A percentile compares a stretch with the other conserved stretches of the same genome.
Evolutionary conservation across 2,888 invertebrate genomes (phyloP).

Genomic region (Ochropleura plecta): DNA sequence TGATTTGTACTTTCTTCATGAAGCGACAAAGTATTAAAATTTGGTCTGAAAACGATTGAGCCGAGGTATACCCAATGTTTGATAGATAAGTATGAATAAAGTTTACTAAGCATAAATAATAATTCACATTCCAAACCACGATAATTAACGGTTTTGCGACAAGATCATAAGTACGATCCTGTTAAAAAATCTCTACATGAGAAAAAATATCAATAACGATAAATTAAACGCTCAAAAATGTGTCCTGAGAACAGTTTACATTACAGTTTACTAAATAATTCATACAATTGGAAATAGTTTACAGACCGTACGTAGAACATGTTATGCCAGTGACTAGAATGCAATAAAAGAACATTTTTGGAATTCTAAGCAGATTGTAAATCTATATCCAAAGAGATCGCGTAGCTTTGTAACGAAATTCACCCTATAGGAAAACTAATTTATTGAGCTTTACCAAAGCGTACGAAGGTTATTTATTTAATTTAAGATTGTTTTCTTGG

Average conservation of each 20-base stretch:
- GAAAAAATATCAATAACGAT: background rate
- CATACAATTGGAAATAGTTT: conserved; percentile 14
- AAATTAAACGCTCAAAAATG: background rate
- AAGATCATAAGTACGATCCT: too few species aligned
- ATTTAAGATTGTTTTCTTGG: conserved; percentile 34
- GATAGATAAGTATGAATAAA: background rate
- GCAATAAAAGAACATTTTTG: conserved; percentile 44
- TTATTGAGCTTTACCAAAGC: conserved; percentile 32
- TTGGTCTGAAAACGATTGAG: background rate
- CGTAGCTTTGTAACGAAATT: conserved; percentile 49
- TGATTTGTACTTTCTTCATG: background rate
- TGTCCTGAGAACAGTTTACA: conserved; percentile 10
- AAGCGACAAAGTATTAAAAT: background rate
- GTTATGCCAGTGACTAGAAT: conserved; percentile 16
- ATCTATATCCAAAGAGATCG: conserved; percentile 33
- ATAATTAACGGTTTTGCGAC: background rate
- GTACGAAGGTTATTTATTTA: conserved; percentile 40
- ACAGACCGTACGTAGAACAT: conserved; percentile 22
- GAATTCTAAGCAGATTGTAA: conserved; percentile 41
- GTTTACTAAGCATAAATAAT: background rate
- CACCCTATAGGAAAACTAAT: conserved; percentile 51
- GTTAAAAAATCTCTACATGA: background rate
- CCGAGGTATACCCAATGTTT: background rate
- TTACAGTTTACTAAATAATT: conserved; percentile 43
- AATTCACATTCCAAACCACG: background rate